These are phyloP conservation scores for Syndactyla subalaris DNA, from an alignment of 2,797 vertebrate genomes.

Conservation along the genomic window DNA sequence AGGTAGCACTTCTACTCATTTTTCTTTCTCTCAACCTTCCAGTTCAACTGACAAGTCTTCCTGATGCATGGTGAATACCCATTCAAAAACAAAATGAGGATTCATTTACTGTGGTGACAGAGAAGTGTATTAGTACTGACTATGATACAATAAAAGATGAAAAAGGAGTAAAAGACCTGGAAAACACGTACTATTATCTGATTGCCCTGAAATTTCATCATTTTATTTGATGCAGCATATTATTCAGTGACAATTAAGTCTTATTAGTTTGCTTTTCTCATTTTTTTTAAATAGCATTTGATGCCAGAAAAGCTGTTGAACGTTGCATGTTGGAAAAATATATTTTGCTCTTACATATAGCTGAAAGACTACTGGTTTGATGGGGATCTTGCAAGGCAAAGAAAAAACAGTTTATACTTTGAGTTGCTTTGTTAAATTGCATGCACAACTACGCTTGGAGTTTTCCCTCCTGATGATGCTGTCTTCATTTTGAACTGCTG, in stretches of 20 bases:
- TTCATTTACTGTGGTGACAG: slow-evolving; percentile 17
- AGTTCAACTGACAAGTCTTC: background rate
- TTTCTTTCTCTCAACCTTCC: slow-evolving; percentile 7
- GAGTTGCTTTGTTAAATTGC: slow-evolving; percentile 11
- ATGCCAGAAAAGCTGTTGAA: background rate
- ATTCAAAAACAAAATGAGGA: slow-evolving; percentile 23
- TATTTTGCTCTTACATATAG: background rate
- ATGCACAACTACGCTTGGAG: background rate
- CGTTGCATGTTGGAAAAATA: background rate
- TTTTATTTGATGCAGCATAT: background rate
- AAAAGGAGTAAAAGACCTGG: background rate
- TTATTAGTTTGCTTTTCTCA: background rate
- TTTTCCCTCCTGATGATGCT: slow-evolving; percentile 38
- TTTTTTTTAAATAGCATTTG: background rate
- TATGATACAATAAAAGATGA: background rate
- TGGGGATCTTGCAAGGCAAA: background rate
- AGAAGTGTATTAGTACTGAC: slow-evolving; percentile 19
- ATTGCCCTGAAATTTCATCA: background rate
- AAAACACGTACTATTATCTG: background rate
- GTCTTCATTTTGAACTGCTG: slow-evolving; percentile 50
- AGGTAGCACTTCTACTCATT: background rate
- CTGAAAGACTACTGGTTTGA: background rate
- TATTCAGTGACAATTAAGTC: background rate
- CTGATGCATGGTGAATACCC: background rate
- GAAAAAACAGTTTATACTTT: background rate